Evolutionary conservation across 2,888 invertebrate species (phyloP).

Genomic region (Ceramica pisi): DNA sequence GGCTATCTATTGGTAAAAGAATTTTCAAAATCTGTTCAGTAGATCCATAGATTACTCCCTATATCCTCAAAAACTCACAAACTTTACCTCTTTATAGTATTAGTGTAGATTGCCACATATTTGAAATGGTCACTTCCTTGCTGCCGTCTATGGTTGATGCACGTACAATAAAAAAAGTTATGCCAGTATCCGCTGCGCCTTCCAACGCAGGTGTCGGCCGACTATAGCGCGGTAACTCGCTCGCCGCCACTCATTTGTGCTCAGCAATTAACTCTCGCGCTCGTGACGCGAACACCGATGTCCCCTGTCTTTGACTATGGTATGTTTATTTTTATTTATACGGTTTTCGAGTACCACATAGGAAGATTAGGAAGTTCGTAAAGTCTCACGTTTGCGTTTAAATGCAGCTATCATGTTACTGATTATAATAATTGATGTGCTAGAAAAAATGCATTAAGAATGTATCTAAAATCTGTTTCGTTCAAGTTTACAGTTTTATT

Average conservation of each 20-base stretch:
- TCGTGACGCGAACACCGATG: constrained; percentile 78
- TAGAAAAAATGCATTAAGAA: background rate
- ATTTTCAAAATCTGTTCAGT: no score
- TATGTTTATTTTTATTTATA: constrained; percentile 26
- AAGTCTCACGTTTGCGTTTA: background rate
- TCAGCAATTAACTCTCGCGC: constrained; percentile 85
- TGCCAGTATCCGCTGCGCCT: constrained; percentile 64
- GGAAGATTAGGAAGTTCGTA: background rate
- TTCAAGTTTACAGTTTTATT: no score
- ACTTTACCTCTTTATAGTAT: no score
- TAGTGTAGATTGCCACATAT: no score
- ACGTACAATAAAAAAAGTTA: no score
- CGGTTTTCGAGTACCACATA: background rate
- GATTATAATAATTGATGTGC: background rate
- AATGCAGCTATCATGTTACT: background rate
- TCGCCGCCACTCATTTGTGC: constrained; percentile 84
- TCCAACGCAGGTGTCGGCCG: constrained; percentile 79
- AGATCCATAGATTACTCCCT: no score
- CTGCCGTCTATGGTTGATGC: no score
- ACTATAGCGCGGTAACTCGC: constrained; percentile 76
- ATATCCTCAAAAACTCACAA: no score
- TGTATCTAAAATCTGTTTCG: no score
- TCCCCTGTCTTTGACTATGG: constrained; percentile 42
- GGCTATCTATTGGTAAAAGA: no score
- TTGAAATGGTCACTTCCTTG: no score